Evolutionary conservation across 2,888 invertebrate species (phyloP).

Genomic region (Pammene aurita): DNA sequence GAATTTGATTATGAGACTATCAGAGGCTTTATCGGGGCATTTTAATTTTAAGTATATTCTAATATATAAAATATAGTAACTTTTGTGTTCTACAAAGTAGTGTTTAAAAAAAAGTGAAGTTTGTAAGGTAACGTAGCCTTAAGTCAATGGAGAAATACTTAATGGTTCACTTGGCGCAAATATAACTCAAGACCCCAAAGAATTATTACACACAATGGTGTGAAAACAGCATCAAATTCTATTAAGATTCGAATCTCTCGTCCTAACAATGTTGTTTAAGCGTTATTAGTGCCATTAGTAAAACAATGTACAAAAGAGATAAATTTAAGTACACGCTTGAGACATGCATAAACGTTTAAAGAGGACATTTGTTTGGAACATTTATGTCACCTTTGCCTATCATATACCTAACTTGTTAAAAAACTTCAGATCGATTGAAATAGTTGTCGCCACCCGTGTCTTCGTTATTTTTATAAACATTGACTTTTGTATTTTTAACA

Average conservation of each 20-base stretch:
- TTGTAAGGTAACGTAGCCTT: background rate
- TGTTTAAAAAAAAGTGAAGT: background rate
- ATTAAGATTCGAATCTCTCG: slow-evolving; percentile 67
- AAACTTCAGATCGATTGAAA: background rate
- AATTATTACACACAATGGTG: slow-evolving; percentile 70
- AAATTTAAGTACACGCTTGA: slow-evolving; percentile 51
- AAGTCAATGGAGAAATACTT: slow-evolving; percentile 1
- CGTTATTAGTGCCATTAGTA: slow-evolving; percentile 67
- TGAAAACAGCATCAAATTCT: slow-evolving; percentile 62
- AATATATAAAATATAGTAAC: too few species aligned
- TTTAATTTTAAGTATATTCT: too few species aligned
- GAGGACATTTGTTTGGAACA: slow-evolving; percentile 33
- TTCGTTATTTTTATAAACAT: too few species aligned
- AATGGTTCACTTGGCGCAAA: slow-evolving; percentile 19
- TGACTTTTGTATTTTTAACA: too few species aligned
- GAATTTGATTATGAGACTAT: too few species aligned
- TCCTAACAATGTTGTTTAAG: slow-evolving; percentile 60
- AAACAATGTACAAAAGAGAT: slow-evolving; percentile 64
- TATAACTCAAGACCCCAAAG: slow-evolving; percentile 45
- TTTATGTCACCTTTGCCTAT: slow-evolving; percentile 20
- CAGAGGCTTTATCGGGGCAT: too few species aligned
- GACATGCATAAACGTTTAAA: slow-evolving; percentile 47
- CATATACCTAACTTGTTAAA: background rate
- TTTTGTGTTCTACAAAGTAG: too few species aligned
- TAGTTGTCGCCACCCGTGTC: background rate